These are phyloP conservation scores for Takifugu flavidus DNA, from an alignment of 2,113 vertebrate genomes.

Conservation along the genomic window DNA sequence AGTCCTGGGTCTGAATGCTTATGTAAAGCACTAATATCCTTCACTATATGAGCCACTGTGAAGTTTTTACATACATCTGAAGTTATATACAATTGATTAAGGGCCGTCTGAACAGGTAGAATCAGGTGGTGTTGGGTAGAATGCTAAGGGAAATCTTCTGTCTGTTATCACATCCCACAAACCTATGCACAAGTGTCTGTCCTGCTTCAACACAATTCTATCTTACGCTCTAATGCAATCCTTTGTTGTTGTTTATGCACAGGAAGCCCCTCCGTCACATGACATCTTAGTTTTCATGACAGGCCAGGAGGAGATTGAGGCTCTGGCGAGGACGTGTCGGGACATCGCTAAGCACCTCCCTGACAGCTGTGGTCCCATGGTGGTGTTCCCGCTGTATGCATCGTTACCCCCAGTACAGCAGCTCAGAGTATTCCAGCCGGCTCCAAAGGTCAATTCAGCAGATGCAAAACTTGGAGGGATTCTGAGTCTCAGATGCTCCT, in stretches of 20 bases:
- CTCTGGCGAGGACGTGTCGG: constrained; percentile 88
- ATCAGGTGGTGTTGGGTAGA: too few relatives aligned
- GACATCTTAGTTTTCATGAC: constrained; percentile 96
- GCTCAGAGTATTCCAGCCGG: constrained; percentile 87
- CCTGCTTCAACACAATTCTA: too few relatives aligned
- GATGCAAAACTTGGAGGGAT: not conserved
- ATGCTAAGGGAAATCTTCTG: too few relatives aligned
- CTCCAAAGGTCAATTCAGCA: constrained; percentile 80
- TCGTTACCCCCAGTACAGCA: constrained; percentile 89
- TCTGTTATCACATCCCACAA: too few relatives aligned
- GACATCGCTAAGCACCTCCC: constrained; percentile 91
- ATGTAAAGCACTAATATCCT: too few relatives aligned
- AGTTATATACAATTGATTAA: too few relatives aligned
- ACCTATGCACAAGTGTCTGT: too few relatives aligned
- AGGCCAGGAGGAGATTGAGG: constrained; percentile 97
- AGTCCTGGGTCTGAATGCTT: too few relatives aligned
- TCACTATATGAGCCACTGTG: too few relatives aligned
- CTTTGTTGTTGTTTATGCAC: constrained; percentile 7
- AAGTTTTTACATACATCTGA: too few relatives aligned
- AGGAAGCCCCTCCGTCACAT: constrained; percentile 88
- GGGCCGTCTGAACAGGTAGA: too few relatives aligned
- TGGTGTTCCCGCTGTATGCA: constrained; percentile 88
- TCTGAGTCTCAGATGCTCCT: not conserved
- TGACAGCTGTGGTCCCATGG: constrained; percentile 79
- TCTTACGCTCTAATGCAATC: too few relatives aligned